These are phyloP conservation scores for Holotrichia oblita DNA, from an alignment of 1,140 invertebrate species.

Conservation along the genomic window DNA sequence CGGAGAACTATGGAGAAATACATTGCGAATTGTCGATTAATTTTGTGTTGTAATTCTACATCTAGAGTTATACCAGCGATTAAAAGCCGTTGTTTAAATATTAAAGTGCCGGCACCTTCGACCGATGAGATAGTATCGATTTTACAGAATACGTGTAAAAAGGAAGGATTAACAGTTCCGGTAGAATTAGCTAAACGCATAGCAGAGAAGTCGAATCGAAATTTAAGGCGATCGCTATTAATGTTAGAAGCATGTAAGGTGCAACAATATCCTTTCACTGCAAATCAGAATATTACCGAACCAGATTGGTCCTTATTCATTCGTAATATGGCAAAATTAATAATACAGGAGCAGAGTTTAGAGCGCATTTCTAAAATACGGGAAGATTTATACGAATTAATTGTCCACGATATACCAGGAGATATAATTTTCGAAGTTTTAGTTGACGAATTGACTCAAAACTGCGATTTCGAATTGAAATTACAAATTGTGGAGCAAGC, in stretches of 20 bases:
- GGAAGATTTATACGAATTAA: slow-evolving; percentile 89
- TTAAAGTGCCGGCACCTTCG: slow-evolving; percentile 90
- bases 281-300: slow-evolving; percentile 82
- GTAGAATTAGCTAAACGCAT: slow-evolving; percentile 81
- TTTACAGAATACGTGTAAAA: slow-evolving; percentile 78
- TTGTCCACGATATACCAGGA: slow-evolving; percentile 93
- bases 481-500: slow-evolving; percentile 85
- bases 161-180: slow-evolving; percentile 85
- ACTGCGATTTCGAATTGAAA: slow-evolving; percentile 91
- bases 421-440: slow-evolving; percentile 94
- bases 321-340: slow-evolving; percentile 85
- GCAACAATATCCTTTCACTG: slow-evolving; percentile 89
- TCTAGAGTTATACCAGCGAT: slow-evolving; percentile 96
- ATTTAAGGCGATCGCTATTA: slow-evolving; percentile 92
- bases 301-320: slow-evolving; percentile 96
- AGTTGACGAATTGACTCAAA: slow-evolving; percentile 84
- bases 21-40: slow-evolving; percentile 92
- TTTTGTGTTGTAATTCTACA: slow-evolving; percentile 94
- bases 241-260: slow-evolving; percentile 96
- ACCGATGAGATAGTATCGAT: slow-evolving; percentile 79
- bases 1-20: slow-evolving; percentile 99
- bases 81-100: slow-evolving; percentile 89
- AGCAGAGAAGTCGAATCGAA: slow-evolving; percentile 83
- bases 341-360: slow-evolving; percentile 89
- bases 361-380: slow-evolving; percentile 86